Base-by-base conservation (phyloP, 2,113 vertebrate species). In the Maccullochella peelii region DNA sequence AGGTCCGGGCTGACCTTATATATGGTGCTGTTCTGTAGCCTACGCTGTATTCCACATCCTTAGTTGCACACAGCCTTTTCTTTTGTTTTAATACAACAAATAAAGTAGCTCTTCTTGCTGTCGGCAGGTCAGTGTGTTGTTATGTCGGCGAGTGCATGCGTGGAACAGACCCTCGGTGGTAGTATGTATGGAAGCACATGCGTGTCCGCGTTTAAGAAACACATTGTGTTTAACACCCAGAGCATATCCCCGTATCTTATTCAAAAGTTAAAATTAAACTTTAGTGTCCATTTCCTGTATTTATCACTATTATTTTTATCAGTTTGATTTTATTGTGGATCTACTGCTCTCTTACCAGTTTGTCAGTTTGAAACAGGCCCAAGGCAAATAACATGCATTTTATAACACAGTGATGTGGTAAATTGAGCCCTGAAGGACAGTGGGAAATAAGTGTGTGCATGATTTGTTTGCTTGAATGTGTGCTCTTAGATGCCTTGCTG, bases 351-450 rank as follows among this genome's bases (percentile, higher is more conserved):
- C 72, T 79, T 80, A 73, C 61, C 81, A 74, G 30, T 76, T 78
- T 77, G 36, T 82, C 52, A 75, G 71, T 71, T 83, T 81, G 68
- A 85, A 81, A 76, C 21, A 25, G 21, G 84, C 84, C 71, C 59
- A 25, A 42, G 80, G 82, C 84, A 77, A 80, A 86, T n/a, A 78
- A 47, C 67, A 63, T 70, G 40, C 69, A 44, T 88, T 89, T 88
- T 72, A 61, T 70, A 86, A 82, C 70, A 83, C 83, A 81, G 80
- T 69, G 58, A 81, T 87, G 81, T 82, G 85, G 47, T 86, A 81
- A 85, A 89, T 88, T 91, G 65, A 73, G 71, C 66, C 80, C 86
- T 63, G 55, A 72, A 88, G 89, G 77, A 44, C 61, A 44, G 61
- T 23, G 58, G 71, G 74, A 82, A 92, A 85, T 88, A 80, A 87